Evolutionary conservation across 2,113 vertebrate species (phyloP), one percentile per base, ranked within the genome.

Genomic region (Podarcis raffonei): DNA sequence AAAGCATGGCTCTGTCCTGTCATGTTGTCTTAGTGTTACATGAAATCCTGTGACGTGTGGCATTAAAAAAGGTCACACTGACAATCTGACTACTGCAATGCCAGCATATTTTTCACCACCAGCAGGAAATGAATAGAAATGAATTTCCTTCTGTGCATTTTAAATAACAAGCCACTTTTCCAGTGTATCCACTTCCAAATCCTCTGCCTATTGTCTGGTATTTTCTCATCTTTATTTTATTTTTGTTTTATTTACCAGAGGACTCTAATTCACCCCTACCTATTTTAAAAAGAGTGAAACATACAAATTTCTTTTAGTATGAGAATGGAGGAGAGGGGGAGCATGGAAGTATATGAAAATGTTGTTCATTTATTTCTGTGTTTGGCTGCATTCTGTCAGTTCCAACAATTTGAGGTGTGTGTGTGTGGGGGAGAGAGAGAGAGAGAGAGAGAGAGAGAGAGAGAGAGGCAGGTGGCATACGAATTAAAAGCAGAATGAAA

Each of bases 51-150:
- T 94, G 96, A 97, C 94, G 86, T 95, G 83, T 97, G 97, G 96
- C 96, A 97, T 97, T 96, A 96, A 97, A 92, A 98, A 97, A 98
- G 97, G 97, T 97, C 96, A 94, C 18, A 87, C 93, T 92, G 93
- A 94, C 94, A 97, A 96, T 92, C 93, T 93, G 93, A 94, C 89
- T 75, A 77, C 91, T 91, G 93, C 89, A 91, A 78, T 91, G 90
- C 90, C 87, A 91, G 87, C 0, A 0, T 57, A 89, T 83, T 95
- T 91, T 77, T 83, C 92, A 87, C 74, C 85, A 79, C 53, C 81
- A 37, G 27, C 88, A 83, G 88, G 7, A 92, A 94, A 92, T 79
- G 79, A 95, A 91, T 90, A 85, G 89, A 76, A 90, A 77, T 39
- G 12, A 53, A 89, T n/a, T 5, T 30, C 23, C 27, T 91, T 35